phyloP scores from a whole-genome alignment of 2,113 vertebrate species.

The Leiothrix lutea region DNA sequence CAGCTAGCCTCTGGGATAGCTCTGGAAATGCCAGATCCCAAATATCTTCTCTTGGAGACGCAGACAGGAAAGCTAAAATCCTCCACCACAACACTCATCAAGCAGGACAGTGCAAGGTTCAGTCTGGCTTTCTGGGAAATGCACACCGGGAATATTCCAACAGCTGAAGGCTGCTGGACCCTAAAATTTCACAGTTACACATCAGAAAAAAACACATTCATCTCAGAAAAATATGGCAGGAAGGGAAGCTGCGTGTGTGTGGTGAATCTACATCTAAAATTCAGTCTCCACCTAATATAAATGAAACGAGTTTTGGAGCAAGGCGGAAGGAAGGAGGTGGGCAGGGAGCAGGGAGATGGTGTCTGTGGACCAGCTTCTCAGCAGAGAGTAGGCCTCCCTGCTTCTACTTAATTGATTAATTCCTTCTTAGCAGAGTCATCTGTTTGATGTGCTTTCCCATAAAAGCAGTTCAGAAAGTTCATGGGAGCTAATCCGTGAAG shows the following conservation, averaged over 20 bases:
- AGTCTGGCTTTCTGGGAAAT: neutral
- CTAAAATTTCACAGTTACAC: neutral
- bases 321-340: neutral
- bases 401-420: slow-evolving; percentile 67
- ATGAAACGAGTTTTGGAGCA: neutral
- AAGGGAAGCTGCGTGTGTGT: neutral
- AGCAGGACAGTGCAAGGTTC: neutral
- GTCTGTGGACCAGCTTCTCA: neutral
- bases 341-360: neutral
- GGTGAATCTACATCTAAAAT: neutral
- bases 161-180: neutral
- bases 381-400: neutral
- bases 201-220: neutral
- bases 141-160: neutral
- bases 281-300: neutral
- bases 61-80: neutral
- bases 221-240: neutral
- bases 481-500: slow-evolving; percentile 52
- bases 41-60: neutral
- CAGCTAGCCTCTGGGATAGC: neutral
- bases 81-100: neutral
- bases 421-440: slow-evolving; percentile 39
- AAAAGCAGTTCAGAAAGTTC: slow-evolving; percentile 61
- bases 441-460: slow-evolving; percentile 56
- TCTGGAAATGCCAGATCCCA: neutral